These are phyloP conservation scores for Diplazon laetatorius DNA, from an alignment of 2,888 invertebrate genomes.

Conservation along the genomic window DNA sequence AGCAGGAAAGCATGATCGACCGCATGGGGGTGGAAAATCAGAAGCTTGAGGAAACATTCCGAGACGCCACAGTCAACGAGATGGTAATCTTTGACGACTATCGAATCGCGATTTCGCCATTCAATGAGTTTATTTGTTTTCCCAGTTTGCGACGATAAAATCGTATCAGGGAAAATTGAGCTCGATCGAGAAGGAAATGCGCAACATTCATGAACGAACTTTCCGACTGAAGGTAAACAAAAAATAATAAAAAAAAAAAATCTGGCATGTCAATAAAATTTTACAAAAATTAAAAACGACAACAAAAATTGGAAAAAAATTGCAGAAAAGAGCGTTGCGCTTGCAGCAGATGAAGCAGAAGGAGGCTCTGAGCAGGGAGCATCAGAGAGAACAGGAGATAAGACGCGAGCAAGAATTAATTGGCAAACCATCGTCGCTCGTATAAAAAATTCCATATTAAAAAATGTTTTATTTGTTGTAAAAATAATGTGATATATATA, in stretches of 20 bases:
- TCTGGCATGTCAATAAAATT: too few species aligned
- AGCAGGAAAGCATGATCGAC: constrained; percentile 76
- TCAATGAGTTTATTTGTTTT: too few species aligned
- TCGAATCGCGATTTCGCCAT: too few species aligned
- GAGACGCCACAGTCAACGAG: constrained; percentile 78
- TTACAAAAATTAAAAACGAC: too few species aligned
- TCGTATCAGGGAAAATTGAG: constrained; percentile 81
- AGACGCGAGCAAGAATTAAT: constrained; percentile 79
- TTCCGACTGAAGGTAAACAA: constrained; percentile 82
- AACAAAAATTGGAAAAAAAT: constrained; percentile 18
- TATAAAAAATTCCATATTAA: constrained; percentile 30
- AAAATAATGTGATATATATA: constrained; percentile 12
- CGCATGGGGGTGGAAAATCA: constrained; percentile 79
- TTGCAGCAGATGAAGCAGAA: constrained; percentile 82
- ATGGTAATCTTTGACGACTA: too few species aligned
- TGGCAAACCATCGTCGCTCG: constrained; percentile 69
- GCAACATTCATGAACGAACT: constrained; percentile 80
- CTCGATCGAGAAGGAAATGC: constrained; percentile 82
- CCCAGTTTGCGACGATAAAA: constrained; percentile 79
- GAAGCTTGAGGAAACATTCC: constrained; percentile 74
- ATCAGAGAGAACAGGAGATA: constrained; percentile 77
- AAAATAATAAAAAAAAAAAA: too few species aligned
- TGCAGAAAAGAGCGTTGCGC: constrained; percentile 81
- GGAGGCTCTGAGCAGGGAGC: constrained; percentile 78
- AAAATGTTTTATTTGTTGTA: constrained; percentile 43